Evolutionary conservation across 1,140 invertebrate genomes (phyloP).

Genomic region (Battus philenor): DNA sequence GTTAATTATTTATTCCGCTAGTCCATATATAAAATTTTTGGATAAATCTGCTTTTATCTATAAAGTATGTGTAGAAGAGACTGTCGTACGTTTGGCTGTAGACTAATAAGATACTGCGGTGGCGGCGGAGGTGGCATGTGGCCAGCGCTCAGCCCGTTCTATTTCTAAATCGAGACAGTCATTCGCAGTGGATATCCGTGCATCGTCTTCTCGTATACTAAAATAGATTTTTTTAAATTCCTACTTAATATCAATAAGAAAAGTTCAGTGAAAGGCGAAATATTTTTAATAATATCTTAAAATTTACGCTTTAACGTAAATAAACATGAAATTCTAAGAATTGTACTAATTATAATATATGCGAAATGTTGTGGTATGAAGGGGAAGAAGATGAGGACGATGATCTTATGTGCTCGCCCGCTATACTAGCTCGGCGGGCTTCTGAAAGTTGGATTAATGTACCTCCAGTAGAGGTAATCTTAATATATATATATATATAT

Average conservation of each 20-base stretch:
- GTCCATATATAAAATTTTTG: too few relatives aligned
- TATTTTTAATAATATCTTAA: too few relatives aligned
- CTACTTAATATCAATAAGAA: too few relatives aligned
- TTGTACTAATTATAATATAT: too few relatives aligned
- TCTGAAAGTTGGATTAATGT: conserved; percentile 92
- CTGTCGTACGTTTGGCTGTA: conserved; percentile 23
- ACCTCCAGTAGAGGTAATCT: conserved; percentile 86
- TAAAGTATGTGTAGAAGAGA: too few relatives aligned
- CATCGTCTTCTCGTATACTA: conserved; percentile 48
- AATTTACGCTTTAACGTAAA: too few relatives aligned
- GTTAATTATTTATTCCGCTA: too few relatives aligned
- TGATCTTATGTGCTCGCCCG: conserved; percentile 89
- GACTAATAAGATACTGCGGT: conserved; percentile 2
- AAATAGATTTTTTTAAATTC: conserved; percentile 20
- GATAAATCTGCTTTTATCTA: too few relatives aligned
- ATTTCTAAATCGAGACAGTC: conserved; percentile 75
- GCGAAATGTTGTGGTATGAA: conserved; percentile 82
- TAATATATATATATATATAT: too few relatives aligned
- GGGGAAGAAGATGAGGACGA: conserved; percentile 85
- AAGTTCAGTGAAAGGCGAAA: too few relatives aligned
- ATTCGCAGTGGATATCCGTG: conserved; percentile 62
- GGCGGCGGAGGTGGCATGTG: conserved; percentile 43
- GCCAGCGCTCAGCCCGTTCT: conserved; percentile 61
- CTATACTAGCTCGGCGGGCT: conserved; percentile 86
- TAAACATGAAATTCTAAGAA: too few relatives aligned